These are phyloP conservation scores for Drosophila ficusphila DNA, from an alignment of 1,140 invertebrate species.

Conservation along the genomic window DNA sequence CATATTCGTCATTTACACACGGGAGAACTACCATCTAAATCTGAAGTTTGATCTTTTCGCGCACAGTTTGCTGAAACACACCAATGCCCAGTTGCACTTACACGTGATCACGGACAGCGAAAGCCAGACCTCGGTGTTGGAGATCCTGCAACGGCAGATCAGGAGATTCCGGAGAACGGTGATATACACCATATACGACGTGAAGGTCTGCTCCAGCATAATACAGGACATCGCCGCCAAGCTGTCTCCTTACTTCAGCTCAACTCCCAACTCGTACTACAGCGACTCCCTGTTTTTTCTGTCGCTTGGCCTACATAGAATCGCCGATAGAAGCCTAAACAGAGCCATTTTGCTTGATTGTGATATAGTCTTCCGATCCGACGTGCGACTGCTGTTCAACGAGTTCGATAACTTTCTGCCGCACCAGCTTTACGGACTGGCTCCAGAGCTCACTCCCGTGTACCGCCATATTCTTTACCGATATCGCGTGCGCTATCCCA, in stretches of 20 bases:
- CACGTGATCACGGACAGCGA: constrained; percentile 89
- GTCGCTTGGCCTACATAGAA: constrained; percentile 90
- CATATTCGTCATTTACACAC: constrained; percentile 80
- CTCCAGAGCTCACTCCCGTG: constrained; percentile 91
- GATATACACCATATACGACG: constrained; percentile 86
- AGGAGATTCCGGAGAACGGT: constrained; percentile 85
- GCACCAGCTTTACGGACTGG: constrained; percentile 89
- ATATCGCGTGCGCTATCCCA: constrained; percentile 87
- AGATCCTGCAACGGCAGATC: constrained; percentile 85
- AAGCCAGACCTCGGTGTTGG: constrained; percentile 87
- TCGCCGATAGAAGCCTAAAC: constrained; percentile 87
- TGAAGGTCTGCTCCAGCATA: constrained; percentile 86
- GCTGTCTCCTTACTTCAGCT: constrained; percentile 91
- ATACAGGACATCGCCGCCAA: constrained; percentile 88
- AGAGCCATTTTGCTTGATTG: constrained; percentile 91
- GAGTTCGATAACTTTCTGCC: constrained; percentile 86
- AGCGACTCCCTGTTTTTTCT: constrained; percentile 93
- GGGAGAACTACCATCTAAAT: constrained; percentile 86
- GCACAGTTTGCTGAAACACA: constrained; percentile 85
- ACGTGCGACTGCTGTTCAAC: constrained; percentile 88
- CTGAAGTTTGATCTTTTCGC: constrained; percentile 87
- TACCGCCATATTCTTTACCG: constrained; percentile 91
- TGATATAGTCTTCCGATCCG: constrained; percentile 91
- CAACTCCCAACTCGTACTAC: constrained; percentile 91
- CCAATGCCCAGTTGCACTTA: constrained; percentile 86